Evolutionary conservation across 2,888 invertebrate species (phyloP).

Genomic region (Athalia cordata): DNA sequence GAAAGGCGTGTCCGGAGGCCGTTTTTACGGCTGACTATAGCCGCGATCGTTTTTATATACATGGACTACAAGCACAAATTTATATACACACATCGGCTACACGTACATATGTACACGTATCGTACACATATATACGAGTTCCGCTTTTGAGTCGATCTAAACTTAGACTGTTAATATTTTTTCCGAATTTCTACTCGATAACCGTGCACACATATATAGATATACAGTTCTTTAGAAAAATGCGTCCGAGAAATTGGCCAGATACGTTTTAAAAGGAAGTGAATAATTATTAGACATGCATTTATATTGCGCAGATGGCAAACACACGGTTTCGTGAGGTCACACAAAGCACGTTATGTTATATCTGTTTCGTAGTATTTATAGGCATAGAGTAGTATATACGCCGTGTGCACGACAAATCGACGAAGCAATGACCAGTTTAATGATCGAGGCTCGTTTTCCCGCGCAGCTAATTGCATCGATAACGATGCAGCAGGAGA

Average conservation of each 20-base stretch:
- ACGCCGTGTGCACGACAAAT: conserved; percentile 9
- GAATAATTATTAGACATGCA: background rate
- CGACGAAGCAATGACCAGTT: conserved; percentile 19
- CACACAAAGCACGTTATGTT: background rate
- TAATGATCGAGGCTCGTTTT: conserved; percentile 23
- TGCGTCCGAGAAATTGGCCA: conserved; percentile 25
- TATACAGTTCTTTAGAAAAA: too few species aligned
- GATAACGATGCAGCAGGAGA: conserved; percentile 16
- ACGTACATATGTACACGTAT: too few species aligned
- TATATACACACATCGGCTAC: too few species aligned
- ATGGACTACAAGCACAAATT: too few species aligned
- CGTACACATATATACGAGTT: background rate
- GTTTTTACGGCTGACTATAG: conserved; percentile 1
- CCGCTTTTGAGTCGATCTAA: conserved; percentile 41
- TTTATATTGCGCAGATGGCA: background rate
- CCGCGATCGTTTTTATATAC: conserved; percentile 3
- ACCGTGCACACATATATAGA: too few species aligned
- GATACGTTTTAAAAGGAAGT: background rate
- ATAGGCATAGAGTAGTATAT: background rate
- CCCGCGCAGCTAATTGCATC: conserved; percentile 31
- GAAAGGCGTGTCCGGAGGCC: conserved; percentile 26
- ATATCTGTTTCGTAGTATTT: background rate
- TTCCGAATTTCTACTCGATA: conserved; percentile 26
- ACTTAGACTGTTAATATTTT: conserved; percentile 40
- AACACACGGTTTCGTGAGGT: too few species aligned